Evolutionary conservation across 2,888 invertebrate genomes (phyloP).

Genomic region (Acleris emargana): DNA sequence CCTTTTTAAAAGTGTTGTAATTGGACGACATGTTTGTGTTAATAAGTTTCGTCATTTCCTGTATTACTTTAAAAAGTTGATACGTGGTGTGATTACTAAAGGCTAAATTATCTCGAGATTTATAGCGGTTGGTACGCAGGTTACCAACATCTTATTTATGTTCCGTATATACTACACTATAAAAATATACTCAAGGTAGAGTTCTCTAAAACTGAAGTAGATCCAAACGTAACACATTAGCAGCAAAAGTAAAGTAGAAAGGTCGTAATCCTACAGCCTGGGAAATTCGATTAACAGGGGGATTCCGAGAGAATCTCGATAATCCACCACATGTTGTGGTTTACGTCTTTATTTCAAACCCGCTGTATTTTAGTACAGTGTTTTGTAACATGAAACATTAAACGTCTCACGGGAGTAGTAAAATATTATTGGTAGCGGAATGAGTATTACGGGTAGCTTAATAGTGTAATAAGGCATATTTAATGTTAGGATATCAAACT

Average conservation of each 20-base stretch:
- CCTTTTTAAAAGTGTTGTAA: too few relatives aligned
- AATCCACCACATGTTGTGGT: slow-evolving; percentile 30
- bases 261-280: neutral
- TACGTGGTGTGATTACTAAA: too few relatives aligned
- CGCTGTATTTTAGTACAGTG: slow-evolving; percentile 18
- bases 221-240: too few relatives aligned
- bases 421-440: slow-evolving; percentile 10
- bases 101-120: too few relatives aligned
- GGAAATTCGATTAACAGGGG: slow-evolving; percentile 15
- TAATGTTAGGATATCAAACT: too few relatives aligned
- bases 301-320: slow-evolving; percentile 22
- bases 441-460: neutral
- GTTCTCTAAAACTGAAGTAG: too few relatives aligned
- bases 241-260: neutral
- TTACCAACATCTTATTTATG: too few relatives aligned
- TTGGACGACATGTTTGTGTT: neutral
- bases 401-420: neutral
- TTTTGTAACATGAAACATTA: slow-evolving; percentile 13
- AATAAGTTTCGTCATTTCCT: neutral
- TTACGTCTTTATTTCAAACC: slow-evolving; percentile 25
- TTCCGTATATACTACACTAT: too few relatives aligned
- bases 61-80: too few relatives aligned
- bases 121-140: too few relatives aligned
- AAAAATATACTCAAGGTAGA: too few relatives aligned
- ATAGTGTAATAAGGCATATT: neutral